Evolutionary conservation across 2,888 invertebrate genomes (phyloP), one percentile per base, ranked within the genome.

Genomic region (Agrochola circellaris): DNA sequence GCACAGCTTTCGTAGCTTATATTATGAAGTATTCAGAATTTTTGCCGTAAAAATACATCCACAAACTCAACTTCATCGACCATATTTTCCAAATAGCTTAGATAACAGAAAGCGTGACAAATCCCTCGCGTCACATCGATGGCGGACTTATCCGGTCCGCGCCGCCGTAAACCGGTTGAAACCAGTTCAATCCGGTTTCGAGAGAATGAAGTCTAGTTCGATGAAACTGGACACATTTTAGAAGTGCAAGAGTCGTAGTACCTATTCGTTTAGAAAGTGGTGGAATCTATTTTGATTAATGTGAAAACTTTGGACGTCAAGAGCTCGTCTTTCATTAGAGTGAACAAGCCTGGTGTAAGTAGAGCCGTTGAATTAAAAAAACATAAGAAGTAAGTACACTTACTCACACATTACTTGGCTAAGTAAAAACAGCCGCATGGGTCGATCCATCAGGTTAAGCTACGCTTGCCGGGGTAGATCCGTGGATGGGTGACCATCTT

Each of bases 61-160:
- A 42, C 23, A 45, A 75, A 65, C 34, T 67, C n/a, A 58, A 56
- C 56, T 64, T 60, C 62, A 54, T 58, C n/a, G 30, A 8, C 54
- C 62, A 77, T 84, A 85, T 85, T 85, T 79, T 45, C 72, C 60
- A 45, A 77, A 82, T 72, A 67, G 72, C 74, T 73, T 60, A 70
- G 83, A 85, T 85, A 84, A 77, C 81, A 77, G 82, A 66, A 77
- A 69, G 72, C 54, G 71, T 75, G 82, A 84, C 83, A 82, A 82
- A 84, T 77, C 85, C 83, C 85, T n/a, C 42, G 72, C 74, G 82
- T 77, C 73, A 77, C 75, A 73, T 82, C 65, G 66, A 78, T 73
- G 61, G 54, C 76, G 68, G 77, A 75, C 75, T 87, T 77, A 82
- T 80, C 83, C 81, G 79, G 79, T 71, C 78, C 58, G 70, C 66